phyloP scores from a whole-genome alignment of 64 coral and sea anemone species.

The Catalaphyllia jardinei region DNA sequence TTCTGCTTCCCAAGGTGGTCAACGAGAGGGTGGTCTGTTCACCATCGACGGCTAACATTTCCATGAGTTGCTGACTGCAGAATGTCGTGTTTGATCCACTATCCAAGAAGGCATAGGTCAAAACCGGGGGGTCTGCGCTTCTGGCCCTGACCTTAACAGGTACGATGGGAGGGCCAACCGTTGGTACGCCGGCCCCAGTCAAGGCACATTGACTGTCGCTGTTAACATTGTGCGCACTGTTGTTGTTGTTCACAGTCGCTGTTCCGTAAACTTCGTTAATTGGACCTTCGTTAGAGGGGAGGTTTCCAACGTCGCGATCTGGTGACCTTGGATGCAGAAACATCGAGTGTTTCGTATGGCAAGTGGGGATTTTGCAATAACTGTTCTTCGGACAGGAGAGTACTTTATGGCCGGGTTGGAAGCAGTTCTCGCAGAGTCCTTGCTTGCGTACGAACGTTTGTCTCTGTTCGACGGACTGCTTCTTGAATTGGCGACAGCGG shows the following conservation, averaged over 20 bases:
- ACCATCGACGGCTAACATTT: not conserved
- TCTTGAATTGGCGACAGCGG: conserved; percentile 42
- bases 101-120: conserved; percentile 36
- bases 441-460: conserved; percentile 27
- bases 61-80: conserved; percentile 32
- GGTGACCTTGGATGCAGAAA: conserved; percentile 39
- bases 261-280: not conserved
- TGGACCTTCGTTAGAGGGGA: not conserved
- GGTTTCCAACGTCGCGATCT: not conserved
- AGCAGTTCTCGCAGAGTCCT: conserved; percentile 57
- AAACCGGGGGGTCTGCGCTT: not conserved
- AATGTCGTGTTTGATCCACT: conserved; percentile 42
- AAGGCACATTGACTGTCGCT: not conserved
- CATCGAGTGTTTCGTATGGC: conserved; percentile 41
- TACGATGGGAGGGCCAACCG: not conserved
- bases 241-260: not conserved
- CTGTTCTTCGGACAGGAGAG: conserved; percentile 41
- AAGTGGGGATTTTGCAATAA: conserved; percentile 51
- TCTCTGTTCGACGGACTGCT: conserved; percentile 12
- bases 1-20: conserved; percentile 37
- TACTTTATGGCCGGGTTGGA: conserved; percentile 31
- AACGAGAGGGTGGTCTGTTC: conserved; percentile 2
- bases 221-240: not conserved
- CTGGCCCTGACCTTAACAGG: conserved; percentile 41
- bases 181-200: not conserved